Evolutionary conservation across 2,888 invertebrate species (phyloP), one percentile per base, ranked within the genome.

Genomic region (Muscina levida): DNA sequence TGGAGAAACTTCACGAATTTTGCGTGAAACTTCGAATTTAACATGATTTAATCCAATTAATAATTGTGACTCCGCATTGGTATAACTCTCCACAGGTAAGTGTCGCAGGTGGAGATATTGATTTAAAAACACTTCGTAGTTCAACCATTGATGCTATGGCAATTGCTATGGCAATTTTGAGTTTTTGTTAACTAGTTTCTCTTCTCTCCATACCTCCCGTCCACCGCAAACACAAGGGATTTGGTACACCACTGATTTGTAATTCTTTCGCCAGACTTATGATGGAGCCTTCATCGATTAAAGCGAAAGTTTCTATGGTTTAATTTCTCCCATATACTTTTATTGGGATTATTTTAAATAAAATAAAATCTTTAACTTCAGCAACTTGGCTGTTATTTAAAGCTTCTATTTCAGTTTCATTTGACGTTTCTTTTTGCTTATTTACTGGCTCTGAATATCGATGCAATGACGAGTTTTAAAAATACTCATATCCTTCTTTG

Each of bases 11-110:
- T n/a, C 75, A 13, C 44, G 66, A 6, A 37, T 62, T 39, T 79
- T 79, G 11, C 10, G 51, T 37, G 57, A 67, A 4, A 75, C 11
- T 11, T 72, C 74, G 2, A 79, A 26, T 8, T 67, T 26, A 2
- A 75, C 53, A 68, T n/a, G n/a, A n/a, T 79, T 76, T 48, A 76
- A 31, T 13, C 79, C 71, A 17, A 78, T 78, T 13, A 78, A 42
- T 1, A 78, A n/a, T 56, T 53, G 17, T 10, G 74, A 73, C 31
- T 42, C 39, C 2, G 73, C 78, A 48, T 73, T 24, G 0, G 2
- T 44, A 39, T 71, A 79, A 19, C 78, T 74, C 26, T 39, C 17
- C 0, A 79, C 19, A 4, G 73, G 74, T 8, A 71, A 19, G 2
- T 74, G 65, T 74, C 71, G 66, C 31, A 73, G n/a, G 71, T 79